These are phyloP conservation scores for Teinopalpus imperialis DNA, from an alignment of 2,888 invertebrate species.

Conservation along the genomic window DNA sequence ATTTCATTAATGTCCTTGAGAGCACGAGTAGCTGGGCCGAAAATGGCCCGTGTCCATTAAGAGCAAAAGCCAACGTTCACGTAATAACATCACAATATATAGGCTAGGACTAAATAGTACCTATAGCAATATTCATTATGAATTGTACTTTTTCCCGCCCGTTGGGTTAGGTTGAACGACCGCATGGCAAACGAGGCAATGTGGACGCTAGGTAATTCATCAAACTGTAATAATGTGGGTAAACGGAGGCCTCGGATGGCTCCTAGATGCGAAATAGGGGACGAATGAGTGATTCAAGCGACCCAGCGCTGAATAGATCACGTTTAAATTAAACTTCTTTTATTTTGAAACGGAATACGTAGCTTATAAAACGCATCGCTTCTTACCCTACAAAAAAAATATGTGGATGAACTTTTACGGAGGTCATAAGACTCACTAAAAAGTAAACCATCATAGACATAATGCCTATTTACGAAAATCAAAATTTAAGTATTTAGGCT, in stretches of 20 bases:
- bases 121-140: slow-evolving; percentile 21
- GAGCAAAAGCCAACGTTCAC: slow-evolving; percentile 1
- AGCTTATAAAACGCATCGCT: no score
- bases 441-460: no score
- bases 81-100: neutral
- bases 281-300: slow-evolving; percentile 40
- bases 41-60: no score
- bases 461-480: no score
- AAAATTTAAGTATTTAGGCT: no score
- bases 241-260: slow-evolving; percentile 57
- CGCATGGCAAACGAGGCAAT: slow-evolving; percentile 39
- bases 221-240: slow-evolving; percentile 71
- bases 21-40: no score
- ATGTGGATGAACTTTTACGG: no score
- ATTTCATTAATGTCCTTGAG: no score
- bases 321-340: slow-evolving; percentile 10
- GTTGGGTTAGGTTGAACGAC: slow-evolving; percentile 59
- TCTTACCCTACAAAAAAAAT: no score
- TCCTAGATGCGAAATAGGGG: slow-evolving; percentile 61
- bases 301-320: slow-evolving; percentile 51
- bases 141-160: slow-evolving; percentile 33
- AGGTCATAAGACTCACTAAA: no score
- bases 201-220: slow-evolving; percentile 57
- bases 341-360: no score
- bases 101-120: slow-evolving; percentile 4